Conservation (phyloP, 35 echinoderm and acorn worm species). For the Patiria miniata region DNA sequence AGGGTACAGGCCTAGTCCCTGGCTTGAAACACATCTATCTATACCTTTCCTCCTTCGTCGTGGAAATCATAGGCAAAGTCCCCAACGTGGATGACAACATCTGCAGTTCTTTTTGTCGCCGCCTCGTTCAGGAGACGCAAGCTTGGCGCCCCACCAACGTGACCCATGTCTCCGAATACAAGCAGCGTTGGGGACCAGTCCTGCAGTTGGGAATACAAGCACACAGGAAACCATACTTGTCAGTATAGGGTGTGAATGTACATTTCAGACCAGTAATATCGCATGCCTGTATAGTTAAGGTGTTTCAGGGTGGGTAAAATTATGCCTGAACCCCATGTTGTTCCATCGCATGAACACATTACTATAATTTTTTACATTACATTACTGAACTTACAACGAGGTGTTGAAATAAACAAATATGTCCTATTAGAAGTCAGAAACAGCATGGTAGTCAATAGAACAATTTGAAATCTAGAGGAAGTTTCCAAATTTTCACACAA, state of each 20-base stretch:
- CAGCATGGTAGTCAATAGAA: neutral
- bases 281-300: too few relatives aligned
- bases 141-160: slow-evolving; percentile 79
- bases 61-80: slow-evolving; percentile 96
- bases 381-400: too few relatives aligned
- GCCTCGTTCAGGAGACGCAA: slow-evolving; percentile 58
- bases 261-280: too few relatives aligned
- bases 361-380: too few relatives aligned
- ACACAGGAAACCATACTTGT: neutral
- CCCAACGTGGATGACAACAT: slow-evolving; percentile 83
- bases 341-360: too few relatives aligned
- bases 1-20: too few relatives aligned
- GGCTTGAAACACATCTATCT: neutral
- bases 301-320: too few relatives aligned
- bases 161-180: slow-evolving; percentile 91
- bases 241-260: too few relatives aligned
- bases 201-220: neutral
- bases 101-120: slow-evolving; percentile 30
- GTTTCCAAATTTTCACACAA: neutral
- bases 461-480: neutral
- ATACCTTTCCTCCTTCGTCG: slow-evolving; percentile 87
- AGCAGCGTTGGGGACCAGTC: slow-evolving; percentile 73
- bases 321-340: too few relatives aligned
- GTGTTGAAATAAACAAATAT: too few relatives aligned
- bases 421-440: too few relatives aligned